Base-by-base conservation (phyloP, 1,140 invertebrate species). In the Zaprionus taronus region DNA sequence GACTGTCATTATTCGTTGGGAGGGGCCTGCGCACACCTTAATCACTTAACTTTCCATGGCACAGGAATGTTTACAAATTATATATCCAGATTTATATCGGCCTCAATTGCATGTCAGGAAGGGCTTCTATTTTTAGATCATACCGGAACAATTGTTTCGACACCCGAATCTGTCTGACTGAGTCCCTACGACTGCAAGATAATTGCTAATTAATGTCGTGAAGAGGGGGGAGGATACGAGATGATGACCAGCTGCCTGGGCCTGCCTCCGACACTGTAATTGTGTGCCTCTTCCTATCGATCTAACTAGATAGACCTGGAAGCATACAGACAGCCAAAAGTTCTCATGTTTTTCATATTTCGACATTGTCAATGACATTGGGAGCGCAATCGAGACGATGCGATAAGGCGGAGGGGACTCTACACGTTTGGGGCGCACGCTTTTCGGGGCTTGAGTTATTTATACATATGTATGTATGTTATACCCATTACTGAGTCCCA, bases 281-380 rank as follows among this genome's bases (percentile, higher is more conserved):
- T 44, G n/a, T 47, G n/a, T 47, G 0, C 36, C 36, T 38, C 36
- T 38, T 15, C 36, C 0, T 38, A 47, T 47, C n/a, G n/a, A 20
- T 47, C n/a, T 17, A 20, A 11, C 7, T 17, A 9, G 41, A 17
- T 7, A 47, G 41, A n/a, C n/a, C 41, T 17, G 41, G 38, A 41
- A 41, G 6, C 38, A 7, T n/a, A n/a, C 15, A n/a, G 2, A n/a
- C 5, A n/a, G 5, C 38, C 15, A 7, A 47, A 17, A 47, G 6
- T 17, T 47, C 41, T 17, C n/a, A 17, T 47, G 7, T 47, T 47
- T 3, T 47, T 47, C 6, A 17, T n/a, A 17, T 47, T 47, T 17
- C n/a, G 41, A 47, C 41, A 47, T 47, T 47, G 41, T 47, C 41
- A 47, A 47, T 47, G 41, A 47, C 41, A 47, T 47, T 47, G n/a